phyloP scores from a whole-genome alignment of 1,140 invertebrate species.

The Drosophila quadrilineata region DNA sequence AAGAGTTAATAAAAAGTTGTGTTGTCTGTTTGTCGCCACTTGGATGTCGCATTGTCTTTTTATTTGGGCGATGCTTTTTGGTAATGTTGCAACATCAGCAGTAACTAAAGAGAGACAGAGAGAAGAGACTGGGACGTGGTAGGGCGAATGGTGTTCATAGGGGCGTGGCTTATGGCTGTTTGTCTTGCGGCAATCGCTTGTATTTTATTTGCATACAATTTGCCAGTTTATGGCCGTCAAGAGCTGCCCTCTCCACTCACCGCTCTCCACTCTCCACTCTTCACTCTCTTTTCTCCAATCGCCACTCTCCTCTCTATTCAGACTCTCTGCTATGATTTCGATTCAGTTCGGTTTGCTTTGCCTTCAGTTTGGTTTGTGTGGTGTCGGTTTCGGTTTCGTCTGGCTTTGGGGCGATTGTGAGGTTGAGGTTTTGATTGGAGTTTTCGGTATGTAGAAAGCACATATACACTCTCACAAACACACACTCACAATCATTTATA shows the following conservation, averaged over 20 bases:
- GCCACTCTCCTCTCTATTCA: neutral
- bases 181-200: constrained; percentile 59
- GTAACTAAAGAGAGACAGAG: neutral
- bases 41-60: constrained; percentile 12
- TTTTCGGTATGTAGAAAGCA: neutral
- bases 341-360: neutral
- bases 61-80: constrained; percentile 41
- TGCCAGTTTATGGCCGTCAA: constrained; percentile 65
- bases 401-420: neutral
- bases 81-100: constrained; percentile 53
- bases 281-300: neutral
- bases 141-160: constrained; percentile 1
- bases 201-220: constrained; percentile 76
- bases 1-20: constrained; percentile 75
- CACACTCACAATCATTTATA: too few species aligned
- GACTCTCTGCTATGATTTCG: neutral
- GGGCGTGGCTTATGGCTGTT: constrained; percentile 8
- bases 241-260: constrained; percentile 9
- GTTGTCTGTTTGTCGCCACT: constrained; percentile 35
- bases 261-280: constrained; percentile 1
- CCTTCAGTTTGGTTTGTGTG: neutral
- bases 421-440: neutral
- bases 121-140: neutral
- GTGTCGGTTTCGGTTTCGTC: constrained; percentile 11
- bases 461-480: too few species aligned